Percentiles rank a stretch among this genome's conserved stretches.
Conservation (phyloP, 2,797 vertebrate species). For the Myioborus miniatus region DNA sequence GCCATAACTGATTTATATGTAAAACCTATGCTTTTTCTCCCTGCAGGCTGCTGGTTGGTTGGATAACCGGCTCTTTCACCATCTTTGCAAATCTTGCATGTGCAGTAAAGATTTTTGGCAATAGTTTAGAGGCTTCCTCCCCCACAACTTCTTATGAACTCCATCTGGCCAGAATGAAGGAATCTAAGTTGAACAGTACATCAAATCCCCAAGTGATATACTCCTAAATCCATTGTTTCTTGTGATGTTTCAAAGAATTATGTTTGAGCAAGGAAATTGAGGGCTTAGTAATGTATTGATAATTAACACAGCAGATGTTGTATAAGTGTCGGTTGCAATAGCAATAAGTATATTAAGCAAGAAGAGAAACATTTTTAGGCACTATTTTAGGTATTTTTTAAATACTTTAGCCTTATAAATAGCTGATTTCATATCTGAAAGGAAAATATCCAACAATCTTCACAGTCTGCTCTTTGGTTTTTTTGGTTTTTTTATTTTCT, state of each 20-base stretch:
- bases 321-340: not conserved
- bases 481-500: not conserved
- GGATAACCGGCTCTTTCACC: not conserved
- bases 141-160: slow-evolving; percentile 19
- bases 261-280: slow-evolving; percentile 45
- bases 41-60: not conserved
- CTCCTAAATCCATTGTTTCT: slow-evolving; percentile 50
- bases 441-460: not conserved
- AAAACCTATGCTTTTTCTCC: not conserved
- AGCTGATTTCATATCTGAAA: not conserved
- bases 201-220: slow-evolving; percentile 31
- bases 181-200: slow-evolving; percentile 5
- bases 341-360: not conserved
- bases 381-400: not conserved
- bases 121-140: slow-evolving; percentile 32
- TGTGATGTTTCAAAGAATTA: slow-evolving; percentile 25
- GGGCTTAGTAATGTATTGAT: slow-evolving; percentile 29
- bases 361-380: not conserved
- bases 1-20: not conserved
- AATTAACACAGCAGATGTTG: slow-evolving; percentile 66
- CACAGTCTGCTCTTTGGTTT: not conserved
- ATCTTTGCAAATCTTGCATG: not conserved
- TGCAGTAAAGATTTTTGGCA: slow-evolving; percentile 47
- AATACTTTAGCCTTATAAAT: not conserved
- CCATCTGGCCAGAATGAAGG: slow-evolving; percentile 47